These are phyloP conservation scores for Cliona cf. orientalis DNA, from an alignment of 37 sponge, comb jelly and placozoan species.

Conservation along the genomic window DNA sequence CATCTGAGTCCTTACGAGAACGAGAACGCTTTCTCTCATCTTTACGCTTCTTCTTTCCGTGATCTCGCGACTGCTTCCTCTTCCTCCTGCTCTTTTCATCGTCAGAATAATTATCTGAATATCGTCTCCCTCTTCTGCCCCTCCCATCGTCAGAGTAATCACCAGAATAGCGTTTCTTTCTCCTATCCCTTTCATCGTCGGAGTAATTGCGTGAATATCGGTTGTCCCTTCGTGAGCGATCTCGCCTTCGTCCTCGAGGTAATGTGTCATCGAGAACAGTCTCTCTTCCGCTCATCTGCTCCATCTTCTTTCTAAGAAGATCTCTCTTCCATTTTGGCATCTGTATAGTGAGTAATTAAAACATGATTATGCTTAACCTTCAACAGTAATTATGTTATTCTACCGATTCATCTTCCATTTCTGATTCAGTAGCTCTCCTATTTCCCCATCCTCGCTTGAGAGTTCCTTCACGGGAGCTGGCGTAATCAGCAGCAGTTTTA, in stretches of 20 bases:
- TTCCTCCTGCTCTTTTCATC: conserved; percentile 32
- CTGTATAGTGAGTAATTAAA: background rate
- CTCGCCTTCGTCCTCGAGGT: background rate
- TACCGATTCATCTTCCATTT: background rate
- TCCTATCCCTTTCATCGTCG: background rate
- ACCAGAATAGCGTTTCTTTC: conserved; percentile 2
- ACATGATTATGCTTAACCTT: background rate
- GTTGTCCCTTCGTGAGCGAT: background rate
- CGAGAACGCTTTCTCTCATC: background rate
- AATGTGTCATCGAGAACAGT: conserved; percentile 26
- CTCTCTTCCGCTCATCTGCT: too few species aligned
- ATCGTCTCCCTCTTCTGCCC: background rate
- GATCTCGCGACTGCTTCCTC: background rate
- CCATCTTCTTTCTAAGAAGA: background rate
- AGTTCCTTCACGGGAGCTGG: background rate
- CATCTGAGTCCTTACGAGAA: background rate
- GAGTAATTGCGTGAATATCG: background rate
- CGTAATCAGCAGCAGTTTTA: background rate
- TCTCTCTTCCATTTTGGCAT: conserved; percentile 3
- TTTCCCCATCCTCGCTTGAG: background rate
- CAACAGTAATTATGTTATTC: background rate
- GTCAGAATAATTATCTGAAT: conserved; percentile 19
- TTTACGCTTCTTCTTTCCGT: conserved; percentile 12
- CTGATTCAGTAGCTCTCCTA: background rate
- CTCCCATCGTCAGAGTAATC: background rate